Conservation (phyloP, 2,888 invertebrate species). For the Tigriopus californicus region DNA sequence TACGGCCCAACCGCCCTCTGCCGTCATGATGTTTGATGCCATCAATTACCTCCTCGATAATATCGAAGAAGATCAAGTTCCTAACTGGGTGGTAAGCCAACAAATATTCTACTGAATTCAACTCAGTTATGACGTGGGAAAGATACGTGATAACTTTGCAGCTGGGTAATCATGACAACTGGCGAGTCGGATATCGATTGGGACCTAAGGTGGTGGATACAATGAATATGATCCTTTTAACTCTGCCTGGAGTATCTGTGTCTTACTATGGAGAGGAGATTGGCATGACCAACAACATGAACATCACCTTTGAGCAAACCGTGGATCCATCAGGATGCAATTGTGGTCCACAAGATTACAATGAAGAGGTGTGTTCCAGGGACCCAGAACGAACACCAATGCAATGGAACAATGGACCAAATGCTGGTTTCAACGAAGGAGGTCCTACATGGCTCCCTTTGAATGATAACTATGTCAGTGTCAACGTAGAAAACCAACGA, state of each 20-base stretch:
- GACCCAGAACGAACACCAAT: conserved; percentile 60
- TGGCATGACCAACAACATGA: conserved; percentile 37
- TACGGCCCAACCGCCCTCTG: conserved; percentile 30
- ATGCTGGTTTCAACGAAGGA: conserved; percentile 40
- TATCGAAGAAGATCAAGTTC: conserved; percentile 37
- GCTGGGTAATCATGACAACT: conserved; percentile 24
- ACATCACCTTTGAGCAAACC: not conserved
- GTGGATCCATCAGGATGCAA: not conserved
- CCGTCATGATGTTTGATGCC: conserved; percentile 30
- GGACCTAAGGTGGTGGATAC: conserved; percentile 39
- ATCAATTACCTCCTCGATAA: conserved; percentile 39
- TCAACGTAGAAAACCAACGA: conserved; percentile 38
- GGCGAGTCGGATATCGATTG: conserved; percentile 29
- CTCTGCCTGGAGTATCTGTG: conserved; percentile 64
- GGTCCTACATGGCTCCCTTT: conserved; percentile 45
- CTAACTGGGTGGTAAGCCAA: conserved; percentile 40
- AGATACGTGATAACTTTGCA: not conserved
- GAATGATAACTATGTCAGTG: conserved; percentile 36
- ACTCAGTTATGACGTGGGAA: not conserved
- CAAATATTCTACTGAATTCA: no score
- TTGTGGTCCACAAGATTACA: conserved; percentile 30
- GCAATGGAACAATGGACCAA: conserved; percentile 46
- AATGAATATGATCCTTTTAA: conserved; percentile 58
- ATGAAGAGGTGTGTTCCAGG: conserved; percentile 38
- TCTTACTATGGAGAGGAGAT: conserved; percentile 76